Base-by-base conservation (phyloP, 2,888 invertebrate species). In the Ophioninae sp. region DNA sequence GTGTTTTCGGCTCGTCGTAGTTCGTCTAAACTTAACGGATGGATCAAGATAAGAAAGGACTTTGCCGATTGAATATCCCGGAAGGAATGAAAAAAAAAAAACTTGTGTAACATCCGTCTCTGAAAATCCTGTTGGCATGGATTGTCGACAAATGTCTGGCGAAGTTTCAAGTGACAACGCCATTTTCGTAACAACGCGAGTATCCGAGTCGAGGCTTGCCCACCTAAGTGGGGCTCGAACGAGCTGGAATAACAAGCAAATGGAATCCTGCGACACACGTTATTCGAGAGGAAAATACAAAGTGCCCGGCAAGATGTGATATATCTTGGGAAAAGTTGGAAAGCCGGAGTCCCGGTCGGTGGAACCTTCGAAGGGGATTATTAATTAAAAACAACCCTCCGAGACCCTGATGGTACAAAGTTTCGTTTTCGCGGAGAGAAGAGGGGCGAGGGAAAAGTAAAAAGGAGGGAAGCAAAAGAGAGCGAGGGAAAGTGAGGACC, bases 301-400 rank as follows among this genome's bases (percentile, higher is more conserved):
- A 30, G 39, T 50, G 20, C 21, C 39, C 50, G 20, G 44, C 39
- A 39, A n/a, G 39, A 64, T 50, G 73, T 21, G 61, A 39, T 69
- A 37, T 37, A 62, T 44, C 61, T 68, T 59, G 67, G 44, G 67
- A 80, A 80, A 68, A 80, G 69, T 75, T 75, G 61, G 68, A 62
- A 23, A 69, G 59, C 50, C 57, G 62, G 73, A 20, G 39, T 7
- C 59, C 7, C 41, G 17, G 23, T 41, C 39, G 21, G 61, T 7
- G 23, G 64, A 74, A 57, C 67, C 56, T 74, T 83, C 73, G 61
- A 80, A 76, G 57, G 56, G 78, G 69, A 81, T 76, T 83, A 86
- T 83, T 86, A 85, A 83, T 85, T 86, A 86, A 85, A 85, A 84
- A 84, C 50, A 59, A 61, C 37, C 67, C 44, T 23, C 30, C 30